phyloP scores from a whole-genome alignment of 2,797 vertebrate species.

The Varecia variegata region DNA sequence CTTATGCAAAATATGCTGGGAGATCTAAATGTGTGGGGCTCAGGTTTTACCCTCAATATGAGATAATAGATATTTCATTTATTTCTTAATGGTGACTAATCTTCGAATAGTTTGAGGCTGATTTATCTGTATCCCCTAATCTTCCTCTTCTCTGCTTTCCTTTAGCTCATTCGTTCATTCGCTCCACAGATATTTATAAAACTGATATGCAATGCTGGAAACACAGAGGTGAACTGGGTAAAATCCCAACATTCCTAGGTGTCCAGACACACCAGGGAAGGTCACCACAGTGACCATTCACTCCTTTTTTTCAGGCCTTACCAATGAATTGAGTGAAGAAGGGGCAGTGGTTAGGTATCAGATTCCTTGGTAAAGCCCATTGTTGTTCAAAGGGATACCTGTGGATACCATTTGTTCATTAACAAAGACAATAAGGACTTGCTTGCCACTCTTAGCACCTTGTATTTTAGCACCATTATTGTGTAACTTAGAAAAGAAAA shows the following conservation, averaged over 20 bases:
- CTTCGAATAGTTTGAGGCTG: neutral
- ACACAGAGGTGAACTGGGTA: neutral
- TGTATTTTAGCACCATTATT: neutral
- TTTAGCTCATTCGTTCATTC: neutral
- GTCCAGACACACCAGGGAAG: neutral
- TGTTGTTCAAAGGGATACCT: neutral
- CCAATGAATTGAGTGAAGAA: neutral
- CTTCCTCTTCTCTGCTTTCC: neutral
- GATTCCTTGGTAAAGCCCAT: neutral
- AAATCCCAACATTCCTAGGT: neutral
- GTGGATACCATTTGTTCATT: neutral
- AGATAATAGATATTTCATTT: slow-evolving; percentile 19
- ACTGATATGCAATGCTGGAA: neutral
- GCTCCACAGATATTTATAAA: neutral
- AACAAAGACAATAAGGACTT: neutral
- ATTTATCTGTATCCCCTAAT: neutral
- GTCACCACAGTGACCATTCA: neutral
- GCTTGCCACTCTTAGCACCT: neutral
- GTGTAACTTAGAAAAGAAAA: neutral
- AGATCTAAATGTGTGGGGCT: neutral
- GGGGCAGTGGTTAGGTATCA: neutral
- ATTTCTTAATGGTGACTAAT: neutral
- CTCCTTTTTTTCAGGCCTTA: neutral
- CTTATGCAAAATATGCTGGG: neutral
- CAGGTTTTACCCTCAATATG: neutral